Base-by-base conservation (phyloP, 1,140 invertebrate species). In the Caenorhabditis briggsae region DNA sequence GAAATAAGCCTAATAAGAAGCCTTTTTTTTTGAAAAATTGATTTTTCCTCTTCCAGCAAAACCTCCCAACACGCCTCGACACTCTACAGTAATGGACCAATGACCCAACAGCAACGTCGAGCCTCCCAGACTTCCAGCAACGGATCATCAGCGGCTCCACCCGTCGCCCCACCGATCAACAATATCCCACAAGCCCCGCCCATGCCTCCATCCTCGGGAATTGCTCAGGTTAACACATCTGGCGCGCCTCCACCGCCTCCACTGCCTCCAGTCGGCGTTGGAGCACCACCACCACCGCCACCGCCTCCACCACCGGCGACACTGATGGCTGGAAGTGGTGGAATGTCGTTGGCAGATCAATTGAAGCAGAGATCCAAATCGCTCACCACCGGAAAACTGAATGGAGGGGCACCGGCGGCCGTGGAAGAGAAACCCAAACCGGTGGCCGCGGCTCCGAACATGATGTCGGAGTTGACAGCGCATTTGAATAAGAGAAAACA, bases 121-220 rank as follows among this genome's bases (percentile, higher is more conserved):
- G 70, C 70, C 5, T 78, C 70, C 7, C 70, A 78, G 9, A 78
- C 46, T 25, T 78, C 70, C 14, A 78, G 46, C 25, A 53, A 46
- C 6, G 23, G 46, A 11, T 50, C 70, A n/a, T 14, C 20, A 6
- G 3, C 61, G 9, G 25, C 20, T 7, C 18, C 70, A 53, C 70
- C 65, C 16, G 3, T 41, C 43, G 70, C 20, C 23, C 70, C 70
- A 50, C 70, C 46, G 1, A 78, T n/a, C n/a, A 50, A 7, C 23
- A 78, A 53, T 50, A 78, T 78, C 23, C 70, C 70, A 78, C 70
- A 78, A 70, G 64, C 64, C 46, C 64, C 64, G 41, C 64, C 64
- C 43, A 33, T 46, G 11, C 70, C 70, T 0, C 12, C 46, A 2
- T 33, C 33, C 33, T 33, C 33, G 1, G 43, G 18, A 18, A 78